Evolutionary conservation across 2,113 vertebrate species (phyloP), one percentile per base, ranked within the genome.

Genomic region (Jaculus jaculus): DNA sequence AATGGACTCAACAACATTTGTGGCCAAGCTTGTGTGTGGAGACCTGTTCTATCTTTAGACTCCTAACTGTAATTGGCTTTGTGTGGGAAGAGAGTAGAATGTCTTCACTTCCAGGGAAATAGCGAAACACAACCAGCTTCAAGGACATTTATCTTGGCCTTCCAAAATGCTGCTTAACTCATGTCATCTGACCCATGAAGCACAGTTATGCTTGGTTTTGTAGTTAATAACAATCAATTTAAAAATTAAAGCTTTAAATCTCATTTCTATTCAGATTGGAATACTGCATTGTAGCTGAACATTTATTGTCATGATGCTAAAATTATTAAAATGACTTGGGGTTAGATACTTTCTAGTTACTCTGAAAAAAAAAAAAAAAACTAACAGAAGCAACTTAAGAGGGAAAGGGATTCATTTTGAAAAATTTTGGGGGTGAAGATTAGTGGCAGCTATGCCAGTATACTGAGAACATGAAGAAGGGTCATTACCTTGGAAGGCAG

Each of bases 231-330:
- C 7, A 78, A 78, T 66, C 3, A 87, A 73, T 82, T 79, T 24
- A 85, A 95, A 91, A 81, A n/a, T 60, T 37, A 92, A 89, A 72
- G 12, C 23, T 87, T 61, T 78, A 89, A 75, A 28, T 81, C 37
- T 90, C 39, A 32, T 37, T 71, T 77, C 10, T 37, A 85, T 15
- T 60, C 58, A 93, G 60, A 3, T 34, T 90, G 83, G 82, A 95
- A 73, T 61, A 51, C 58, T 93, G 17, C 51, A n/a, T 79, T 88
- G 60, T 84, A 73, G 71, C 7, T 54, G 42, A 84, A 58, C 18
- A 95, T 34, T 74, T 10, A 8, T 84, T 75, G 6, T 37, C 72
- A 30, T 39, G 11, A 58, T 80, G 20, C 69, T 86, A 89, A 94
- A 92, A 78, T 82, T 92, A 65, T 81, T 68, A 92, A 84, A 47